Conservation (phyloP, 2,113 vertebrate species). For the Alectura lathami region DNA sequence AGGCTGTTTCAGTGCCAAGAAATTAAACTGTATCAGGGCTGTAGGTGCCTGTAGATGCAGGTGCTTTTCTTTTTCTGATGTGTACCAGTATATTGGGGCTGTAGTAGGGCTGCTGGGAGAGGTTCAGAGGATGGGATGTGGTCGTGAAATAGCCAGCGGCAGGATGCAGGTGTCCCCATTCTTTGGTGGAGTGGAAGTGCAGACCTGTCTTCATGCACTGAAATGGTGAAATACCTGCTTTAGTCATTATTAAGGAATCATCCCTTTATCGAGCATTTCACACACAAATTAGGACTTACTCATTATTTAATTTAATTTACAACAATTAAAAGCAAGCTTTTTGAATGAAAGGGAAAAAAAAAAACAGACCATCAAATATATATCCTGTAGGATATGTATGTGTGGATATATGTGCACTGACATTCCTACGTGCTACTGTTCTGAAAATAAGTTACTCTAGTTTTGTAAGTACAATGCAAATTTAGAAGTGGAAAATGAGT, state of each 20-base stretch:
- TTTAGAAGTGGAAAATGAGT: neutral
- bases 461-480: neutral
- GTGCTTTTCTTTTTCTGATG: rapidly evolving
- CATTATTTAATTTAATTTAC: neutral
- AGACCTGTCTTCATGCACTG: neutral
- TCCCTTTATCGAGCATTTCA: neutral
- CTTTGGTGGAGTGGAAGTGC: neutral
- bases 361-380: neutral
- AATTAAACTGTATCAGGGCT: neutral
- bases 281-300: neutral
- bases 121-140: neutral
- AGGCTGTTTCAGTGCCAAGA: neutral
- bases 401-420: neutral
- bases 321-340: neutral
- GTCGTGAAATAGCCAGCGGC: rapidly evolving
- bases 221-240: neutral
- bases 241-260: neutral
- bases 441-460: neutral
- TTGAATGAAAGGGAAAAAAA: neutral
- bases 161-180: neutral
- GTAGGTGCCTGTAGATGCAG: neutral
- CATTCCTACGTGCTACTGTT: neutral
- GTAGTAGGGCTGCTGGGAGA: neutral
- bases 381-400: neutral
- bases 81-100: neutral